Evolutionary conservation across 2,113 vertebrate genomes (phyloP).

Genomic region (Lanius collurio): DNA sequence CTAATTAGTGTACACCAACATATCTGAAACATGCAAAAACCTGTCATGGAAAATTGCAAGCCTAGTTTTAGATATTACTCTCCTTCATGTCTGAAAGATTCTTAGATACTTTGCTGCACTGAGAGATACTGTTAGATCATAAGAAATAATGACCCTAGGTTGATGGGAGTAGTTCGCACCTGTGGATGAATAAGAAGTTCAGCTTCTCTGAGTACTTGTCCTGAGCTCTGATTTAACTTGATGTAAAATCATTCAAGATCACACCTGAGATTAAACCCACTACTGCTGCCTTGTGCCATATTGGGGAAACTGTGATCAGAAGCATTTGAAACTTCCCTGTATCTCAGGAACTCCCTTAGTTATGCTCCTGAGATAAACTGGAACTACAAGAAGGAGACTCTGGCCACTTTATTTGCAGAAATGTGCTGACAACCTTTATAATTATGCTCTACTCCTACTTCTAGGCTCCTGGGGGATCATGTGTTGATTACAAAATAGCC

Average conservation of each 20-base stretch:
- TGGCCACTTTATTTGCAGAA: not conserved
- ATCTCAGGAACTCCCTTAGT: not conserved
- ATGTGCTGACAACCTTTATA: not conserved
- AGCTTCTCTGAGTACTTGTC: not conserved
- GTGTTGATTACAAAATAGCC: not conserved
- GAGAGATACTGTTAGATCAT: not conserved
- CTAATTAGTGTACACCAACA: not conserved
- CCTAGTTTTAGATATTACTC: not conserved
- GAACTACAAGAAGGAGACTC: not conserved
- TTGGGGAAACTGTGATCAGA: not conserved
- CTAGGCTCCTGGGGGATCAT: not conserved
- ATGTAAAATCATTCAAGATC: not conserved
- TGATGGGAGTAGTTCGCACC: not conserved
- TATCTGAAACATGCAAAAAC: not conserved
- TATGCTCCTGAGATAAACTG: not conserved
- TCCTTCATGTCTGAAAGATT: not conserved
- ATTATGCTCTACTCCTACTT: not conserved
- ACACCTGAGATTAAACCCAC: not conserved
- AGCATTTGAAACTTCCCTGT: accelerated
- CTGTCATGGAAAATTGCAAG: not conserved
- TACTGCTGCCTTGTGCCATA: not conserved
- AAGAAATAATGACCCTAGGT: not conserved
- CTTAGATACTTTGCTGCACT: not conserved
- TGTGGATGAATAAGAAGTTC: not conserved
- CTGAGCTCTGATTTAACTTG: not conserved